Evolutionary conservation across 2,113 vertebrate genomes (phyloP).

Genomic region (Acanthochromis polyacanthus): DNA sequence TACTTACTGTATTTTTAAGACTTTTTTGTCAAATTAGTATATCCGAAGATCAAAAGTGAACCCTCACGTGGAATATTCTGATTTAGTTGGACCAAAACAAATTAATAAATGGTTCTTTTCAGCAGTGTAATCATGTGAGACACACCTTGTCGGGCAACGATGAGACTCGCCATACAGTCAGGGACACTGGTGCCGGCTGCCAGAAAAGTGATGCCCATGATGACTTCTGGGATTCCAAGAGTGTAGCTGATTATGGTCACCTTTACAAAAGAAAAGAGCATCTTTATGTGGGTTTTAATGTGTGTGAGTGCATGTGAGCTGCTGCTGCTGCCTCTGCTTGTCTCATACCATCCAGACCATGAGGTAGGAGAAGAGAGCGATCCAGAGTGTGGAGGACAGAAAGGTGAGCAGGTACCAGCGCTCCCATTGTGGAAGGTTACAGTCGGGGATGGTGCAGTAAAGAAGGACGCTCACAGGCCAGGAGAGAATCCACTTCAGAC

Average conservation of each 20-base stretch:
- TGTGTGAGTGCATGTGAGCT: background rate
- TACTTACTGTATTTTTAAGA: too few species aligned
- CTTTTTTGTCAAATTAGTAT: too few species aligned
- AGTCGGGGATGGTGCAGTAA: conserved; percentile 84
- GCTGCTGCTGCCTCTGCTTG: background rate
- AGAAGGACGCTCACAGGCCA: conserved; percentile 85
- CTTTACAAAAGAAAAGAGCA: conserved; percentile 59
- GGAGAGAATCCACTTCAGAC: conserved; percentile 82
- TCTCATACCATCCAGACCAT: conserved; percentile 89
- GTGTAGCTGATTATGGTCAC: conserved; percentile 88
- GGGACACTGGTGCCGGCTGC: conserved; percentile 88
- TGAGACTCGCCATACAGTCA: conserved; percentile 88
- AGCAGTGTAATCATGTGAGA: background rate
- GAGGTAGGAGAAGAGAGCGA: conserved; percentile 88
- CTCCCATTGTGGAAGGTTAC: conserved; percentile 80
- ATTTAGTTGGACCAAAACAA: too few species aligned
- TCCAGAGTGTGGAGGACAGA: conserved; percentile 86
- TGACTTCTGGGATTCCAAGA: conserved; percentile 85
- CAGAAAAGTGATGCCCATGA: conserved; percentile 89
- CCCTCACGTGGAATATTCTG: too few species aligned
- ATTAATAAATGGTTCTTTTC: background rate
- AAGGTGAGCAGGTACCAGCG: conserved; percentile 87
- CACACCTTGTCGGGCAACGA: conserved; percentile 86
- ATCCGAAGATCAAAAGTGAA: too few species aligned
- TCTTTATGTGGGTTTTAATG: background rate